Evolutionary conservation across 1,140 invertebrate species (phyloP).

Genomic region (Belonocnema kinseyi): DNA sequence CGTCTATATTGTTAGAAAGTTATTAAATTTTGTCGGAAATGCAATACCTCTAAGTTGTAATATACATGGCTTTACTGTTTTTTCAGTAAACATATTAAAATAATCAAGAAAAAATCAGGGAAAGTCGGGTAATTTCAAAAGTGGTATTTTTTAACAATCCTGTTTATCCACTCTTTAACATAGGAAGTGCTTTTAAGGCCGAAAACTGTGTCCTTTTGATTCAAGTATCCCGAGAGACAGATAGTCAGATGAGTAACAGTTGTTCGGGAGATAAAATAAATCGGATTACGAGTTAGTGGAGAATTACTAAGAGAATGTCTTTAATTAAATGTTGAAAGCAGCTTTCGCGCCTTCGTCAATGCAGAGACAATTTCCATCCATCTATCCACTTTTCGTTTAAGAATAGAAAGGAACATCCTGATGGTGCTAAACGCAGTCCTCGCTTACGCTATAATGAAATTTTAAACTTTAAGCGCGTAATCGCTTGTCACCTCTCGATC

Average conservation of each 20-base stretch:
- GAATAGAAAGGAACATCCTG: slow-evolving; percentile 66
- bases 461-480: slow-evolving; percentile 69
- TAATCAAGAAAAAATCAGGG: neutral
- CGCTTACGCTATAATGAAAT: slow-evolving; percentile 64
- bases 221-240: slow-evolving; percentile 59
- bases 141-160: too few relatives aligned
- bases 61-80: too few relatives aligned
- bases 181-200: neutral
- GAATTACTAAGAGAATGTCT: slow-evolving; percentile 73
- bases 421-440: slow-evolving; percentile 61
- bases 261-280: slow-evolving; percentile 70
- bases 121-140: too few relatives aligned
- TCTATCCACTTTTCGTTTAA: slow-evolving; percentile 70
- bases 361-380: slow-evolving; percentile 73
- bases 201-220: slow-evolving; percentile 40
- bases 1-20: too few relatives aligned
- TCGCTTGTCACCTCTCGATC: slow-evolving; percentile 68
- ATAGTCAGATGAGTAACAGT: slow-evolving; percentile 71
- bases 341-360: slow-evolving; percentile 74
- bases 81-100: neutral
- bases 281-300: slow-evolving; percentile 69
- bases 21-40: too few relatives aligned
- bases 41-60: too few relatives aligned
- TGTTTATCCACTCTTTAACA: neutral
- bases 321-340: slow-evolving; percentile 75